Base-by-base conservation (phyloP, 2,888 invertebrate genomes). In the Chrysodeixis includens region DNA sequence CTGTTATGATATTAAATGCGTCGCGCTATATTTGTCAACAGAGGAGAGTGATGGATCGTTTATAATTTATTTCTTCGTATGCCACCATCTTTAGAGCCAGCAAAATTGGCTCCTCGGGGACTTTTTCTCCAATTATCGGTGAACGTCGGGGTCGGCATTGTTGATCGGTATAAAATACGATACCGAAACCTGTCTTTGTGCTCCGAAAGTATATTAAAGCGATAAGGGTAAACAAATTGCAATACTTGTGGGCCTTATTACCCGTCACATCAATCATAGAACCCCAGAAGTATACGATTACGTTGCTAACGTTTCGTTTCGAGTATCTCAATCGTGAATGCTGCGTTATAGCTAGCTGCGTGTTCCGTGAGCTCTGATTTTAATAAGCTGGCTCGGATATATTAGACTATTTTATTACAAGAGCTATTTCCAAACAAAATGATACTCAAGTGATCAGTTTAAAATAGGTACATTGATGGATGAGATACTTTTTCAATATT, bases 181-280 rank as follows among this genome's bases (percentile, higher is more conserved):
- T 88, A 90, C 85, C 86, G 87, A 85, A 89, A 88, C 90, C 88
- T 88, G 86, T 87, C 88, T 87, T 88, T 87, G 83, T 88, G 84
- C 81, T 81, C 82, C 81, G 84, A 86, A 86, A 87, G 88, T 91
- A 90, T 89, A 90, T 91, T 90, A 89, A 90, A 88, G 88, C 92
- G 91, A 92, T 92, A 90, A 93, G 93, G 92, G 93, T 92, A 94
- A 94, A 94, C 94, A 95, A 94, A 94, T 95, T 94, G 94, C 93
- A 92, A 92, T 92, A 90, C 93, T 94, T 93, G 92, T 87, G 89
- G 87, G 88, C 88, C 91, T 94, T 94, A 94, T 93, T 94, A 93
- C 91, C 89, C 91, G 93, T 93, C 94, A 91, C 93, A 94, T 94
- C 93, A 92, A 94, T 94, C 94, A 94, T 92, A 88, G 88, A 87